Base-by-base conservation (phyloP, 1,140 invertebrate genomes). In the Mercenaria mercenaria region DNA sequence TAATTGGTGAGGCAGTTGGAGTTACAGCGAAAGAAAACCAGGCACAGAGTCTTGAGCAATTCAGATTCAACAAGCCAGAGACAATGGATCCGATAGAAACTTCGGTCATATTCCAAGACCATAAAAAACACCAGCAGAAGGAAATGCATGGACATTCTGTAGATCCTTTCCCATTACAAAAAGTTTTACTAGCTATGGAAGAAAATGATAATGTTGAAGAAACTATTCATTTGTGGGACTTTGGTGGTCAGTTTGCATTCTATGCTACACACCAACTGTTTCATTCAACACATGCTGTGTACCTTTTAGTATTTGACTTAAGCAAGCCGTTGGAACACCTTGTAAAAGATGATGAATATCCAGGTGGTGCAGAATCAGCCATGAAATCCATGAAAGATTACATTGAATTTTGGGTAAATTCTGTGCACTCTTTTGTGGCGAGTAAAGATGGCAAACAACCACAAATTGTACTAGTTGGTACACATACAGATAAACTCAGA, bases 141-240 rank as follows among this genome's bases (percentile, higher is more conserved):
- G n/a, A n/a, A n/a, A n/a, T n/a, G n/a, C n/a, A n/a, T n/a, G n/a
- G n/a, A n/a, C n/a, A n/a, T n/a, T n/a, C n/a, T n/a, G n/a, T n/a
- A n/a, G n/a, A n/a, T n/a, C n/a, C n/a, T n/a, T n/a, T n/a, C n/a
- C n/a, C n/a, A n/a, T n/a, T n/a, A n/a, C n/a, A n/a, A n/a, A n/a
- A n/a, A n/a, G n/a, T n/a, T n/a, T n/a, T n/a, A n/a, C n/a, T n/a
- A n/a, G n/a, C n/a, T n/a, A n/a, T n/a, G n/a, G n/a, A n/a, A n/a
- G n/a, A n/a, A n/a, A n/a, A n/a, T n/a, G n/a, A n/a, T n/a, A n/a
- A n/a, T n/a, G n/a, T n/a, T n/a, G n/a, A n/a, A n/a, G n/a, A n/a
- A n/a, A n/a, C n/a, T n/a, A n/a, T n/a, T n/a, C n/a, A n/a, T n/a
- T 47, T 74, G 18, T 74, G 69, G 69, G 69, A 74, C 15, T 74